Conservation (phyloP, 2,888 invertebrate genomes). For the Xiphydria camelus region DNA sequence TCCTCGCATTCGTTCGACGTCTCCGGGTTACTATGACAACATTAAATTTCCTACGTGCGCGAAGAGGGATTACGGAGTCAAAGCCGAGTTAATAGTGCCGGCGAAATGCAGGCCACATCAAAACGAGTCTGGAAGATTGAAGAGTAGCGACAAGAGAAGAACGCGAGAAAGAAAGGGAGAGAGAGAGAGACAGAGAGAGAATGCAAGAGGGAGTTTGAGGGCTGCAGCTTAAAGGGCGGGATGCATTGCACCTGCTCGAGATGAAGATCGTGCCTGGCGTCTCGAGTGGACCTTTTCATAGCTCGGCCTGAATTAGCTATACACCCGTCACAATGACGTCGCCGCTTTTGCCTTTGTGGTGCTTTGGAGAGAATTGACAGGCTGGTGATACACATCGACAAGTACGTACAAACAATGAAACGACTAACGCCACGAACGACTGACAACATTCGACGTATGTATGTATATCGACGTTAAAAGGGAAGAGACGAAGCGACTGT, state of each 20-base stretch:
- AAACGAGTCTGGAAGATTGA: not conserved
- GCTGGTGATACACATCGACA: no score
- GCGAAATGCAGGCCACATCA: not conserved
- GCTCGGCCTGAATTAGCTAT: conserved; percentile 8
- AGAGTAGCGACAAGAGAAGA: conserved; percentile 1
- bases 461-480: no score
- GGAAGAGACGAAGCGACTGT: no score
- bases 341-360: not conserved
- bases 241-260: conserved; percentile 23
- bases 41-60: not conserved
- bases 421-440: no score
- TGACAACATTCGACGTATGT: no score
- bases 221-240: conserved; percentile 7
- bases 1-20: no score
- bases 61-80: not conserved
- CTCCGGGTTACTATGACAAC: not conserved
- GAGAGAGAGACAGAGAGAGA: no score
- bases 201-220: conserved; percentile 9
- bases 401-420: no score
- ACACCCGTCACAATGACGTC: conserved; percentile 1
- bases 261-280: conserved; percentile 39
- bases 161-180: no score
- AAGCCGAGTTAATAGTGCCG: not conserved
- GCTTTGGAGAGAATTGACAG: not conserved
- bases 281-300: conserved; percentile 35